Percentiles rank a stretch among this genome's conserved stretches.
These are phyloP conservation scores for Calephelis nemesis DNA, from an alignment of 1,140 invertebrate genomes.

Conservation along the genomic window DNA sequence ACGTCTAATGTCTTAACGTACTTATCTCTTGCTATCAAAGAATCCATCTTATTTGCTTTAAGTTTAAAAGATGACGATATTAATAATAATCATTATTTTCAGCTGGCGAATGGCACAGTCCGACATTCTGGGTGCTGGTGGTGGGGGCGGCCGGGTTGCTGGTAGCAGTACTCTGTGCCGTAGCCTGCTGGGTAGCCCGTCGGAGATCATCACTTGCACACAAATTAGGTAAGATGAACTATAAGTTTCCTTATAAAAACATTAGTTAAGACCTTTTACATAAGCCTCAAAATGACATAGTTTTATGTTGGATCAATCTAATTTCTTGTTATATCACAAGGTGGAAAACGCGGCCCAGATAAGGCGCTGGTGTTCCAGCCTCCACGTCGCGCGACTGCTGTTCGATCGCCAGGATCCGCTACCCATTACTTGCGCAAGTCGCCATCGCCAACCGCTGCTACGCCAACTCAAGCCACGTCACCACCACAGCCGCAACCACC, in stretches of 20 bases:
- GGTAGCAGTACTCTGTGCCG: constrained; percentile 38
- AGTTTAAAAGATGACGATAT: too few species aligned
- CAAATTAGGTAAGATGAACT: constrained; percentile 52
- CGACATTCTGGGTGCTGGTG: constrained; percentile 54
- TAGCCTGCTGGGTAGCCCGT: constrained; percentile 60
- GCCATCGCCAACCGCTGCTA: constrained; percentile 88
- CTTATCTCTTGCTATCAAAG: too few species aligned
- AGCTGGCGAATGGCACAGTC: constrained; percentile 56
- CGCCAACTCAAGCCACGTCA: constrained; percentile 68
- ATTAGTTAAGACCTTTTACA: too few species aligned
- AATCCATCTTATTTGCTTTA: too few species aligned
- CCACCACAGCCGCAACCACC: constrained; percentile 66
- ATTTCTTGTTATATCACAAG: constrained; percentile 28
- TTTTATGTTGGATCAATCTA: background rate
- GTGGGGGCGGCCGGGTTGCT: constrained; percentile 42
- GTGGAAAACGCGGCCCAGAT: constrained; percentile 70
- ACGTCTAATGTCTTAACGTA: too few species aligned
- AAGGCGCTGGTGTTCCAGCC: constrained; percentile 80
- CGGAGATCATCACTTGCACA: constrained; percentile 52
- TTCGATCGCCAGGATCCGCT: constrained; percentile 82
- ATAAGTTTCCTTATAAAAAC: too few species aligned
- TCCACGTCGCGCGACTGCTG: constrained; percentile 80
- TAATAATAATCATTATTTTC: constrained; percentile 28
- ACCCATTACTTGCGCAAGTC: constrained; percentile 93
- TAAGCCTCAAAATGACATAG: background rate